Conservation (phyloP, 2,888 invertebrate genomes). For the Sialis lutaria region DNA sequence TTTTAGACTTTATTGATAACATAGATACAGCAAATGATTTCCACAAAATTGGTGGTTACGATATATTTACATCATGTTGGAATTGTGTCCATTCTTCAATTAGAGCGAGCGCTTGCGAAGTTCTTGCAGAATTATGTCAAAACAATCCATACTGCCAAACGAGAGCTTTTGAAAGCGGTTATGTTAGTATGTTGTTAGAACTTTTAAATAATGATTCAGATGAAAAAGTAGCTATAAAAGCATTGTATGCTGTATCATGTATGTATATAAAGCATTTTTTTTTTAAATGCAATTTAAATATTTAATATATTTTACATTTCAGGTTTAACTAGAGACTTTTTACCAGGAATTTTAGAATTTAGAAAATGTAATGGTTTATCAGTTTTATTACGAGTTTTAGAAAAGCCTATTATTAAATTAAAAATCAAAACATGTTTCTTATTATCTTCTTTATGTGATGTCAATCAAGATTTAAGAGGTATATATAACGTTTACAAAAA, state of each 20-base stretch:
- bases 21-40: conserved; percentile 74
- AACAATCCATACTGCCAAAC: conserved; percentile 74
- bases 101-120: conserved; percentile 41
- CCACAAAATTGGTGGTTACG: conserved; percentile 67
- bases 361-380: conserved; percentile 46
- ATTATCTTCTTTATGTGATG: conserved; percentile 37
- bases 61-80: conserved; percentile 49
- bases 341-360: conserved; percentile 41
- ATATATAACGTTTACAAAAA: conserved; percentile 7
- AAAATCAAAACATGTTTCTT: conserved; percentile 60
- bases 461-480: conserved; percentile 38
- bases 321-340: conserved; percentile 49
- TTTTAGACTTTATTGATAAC: conserved; percentile 52
- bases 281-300: neutral
- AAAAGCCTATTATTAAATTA: conserved; percentile 35
- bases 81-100: conserved; percentile 41
- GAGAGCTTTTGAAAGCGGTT: conserved; percentile 42
- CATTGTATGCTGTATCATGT: conserved; percentile 68
- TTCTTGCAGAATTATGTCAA: conserved; percentile 66
- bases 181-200: conserved; percentile 42
- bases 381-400: conserved; percentile 39
- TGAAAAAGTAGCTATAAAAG: conserved; percentile 40
- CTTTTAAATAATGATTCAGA: conserved; percentile 39
- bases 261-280: conserved; percentile 14
- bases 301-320: conserved; percentile 9